Evolutionary conservation across 2,797 vertebrate genomes (phyloP), one percentile per base, ranked within the genome.

Genomic region (Poeciliopsis gracilis): DNA sequence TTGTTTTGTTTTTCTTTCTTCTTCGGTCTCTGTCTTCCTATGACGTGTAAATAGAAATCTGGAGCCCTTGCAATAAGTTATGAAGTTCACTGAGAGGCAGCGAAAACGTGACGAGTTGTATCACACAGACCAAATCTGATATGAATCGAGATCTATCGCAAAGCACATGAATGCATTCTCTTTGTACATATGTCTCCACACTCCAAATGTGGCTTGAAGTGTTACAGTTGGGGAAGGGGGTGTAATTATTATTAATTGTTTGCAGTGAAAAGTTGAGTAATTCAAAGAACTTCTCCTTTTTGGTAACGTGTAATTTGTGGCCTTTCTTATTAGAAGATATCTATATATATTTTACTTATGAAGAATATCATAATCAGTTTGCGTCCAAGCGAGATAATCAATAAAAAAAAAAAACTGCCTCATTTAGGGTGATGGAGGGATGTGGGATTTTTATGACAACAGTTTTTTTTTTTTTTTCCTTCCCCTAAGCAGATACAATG

Each of bases 21-120:
- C 43, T 3, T 30, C 25, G 76, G 86, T 86, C 82, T 86, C 8
- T 78, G 73, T 92, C 91, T 90, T 89, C 86, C 89, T 88, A 80
- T 86, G 73, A 84, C 28, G 30, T 96, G 95, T 96, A 96, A 91
- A 96, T 95, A 95, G 82, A 90, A 86, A 88, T 88, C 72, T 82
- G 76, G 79, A 92, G 86, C 86, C 86, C 89, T 67, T 75, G 80
- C 59, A 87, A 90, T 93, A 94, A 93, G 81, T 95, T 95, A 95
- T 95, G 90, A 92, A 93, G 91, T 87, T 87, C 72, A 46, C 73
- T 49, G 74, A 89, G 86, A 86, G 78, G 81, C 82, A 45, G 80
- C 84, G 82, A 82, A 80, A 80, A 76, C 83, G 85, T 90, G 88
- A 87, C 76, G 81, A 89, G 77, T 82, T 87, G 71, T 53, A 75